These are phyloP conservation scores for Sesia apiformis DNA, from an alignment of 2,888 invertebrate genomes.

Conservation along the genomic window DNA sequence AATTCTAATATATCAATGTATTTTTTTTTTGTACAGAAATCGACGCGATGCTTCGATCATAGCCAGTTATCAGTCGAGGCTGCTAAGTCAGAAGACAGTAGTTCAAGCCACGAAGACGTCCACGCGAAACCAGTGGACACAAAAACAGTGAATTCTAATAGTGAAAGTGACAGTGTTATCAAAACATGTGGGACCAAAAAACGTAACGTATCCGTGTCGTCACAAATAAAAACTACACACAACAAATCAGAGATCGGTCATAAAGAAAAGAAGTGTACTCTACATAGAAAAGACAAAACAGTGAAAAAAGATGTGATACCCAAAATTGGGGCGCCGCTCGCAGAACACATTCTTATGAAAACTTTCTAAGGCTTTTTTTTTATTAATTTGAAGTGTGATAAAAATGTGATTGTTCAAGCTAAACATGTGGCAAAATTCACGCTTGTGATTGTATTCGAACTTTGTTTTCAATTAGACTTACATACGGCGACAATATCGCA, in stretches of 20 bases:
- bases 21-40: conserved; percentile 38
- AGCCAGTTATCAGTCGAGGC: conserved; percentile 40
- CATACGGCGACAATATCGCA: conserved; percentile 62
- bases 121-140: conserved; percentile 13
- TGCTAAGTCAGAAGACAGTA: conserved; percentile 12
- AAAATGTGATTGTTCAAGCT: conserved; percentile 12
- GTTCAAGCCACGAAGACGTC: conserved; percentile 10
- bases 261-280: conserved; percentile 51
- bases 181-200: conserved; percentile 52
- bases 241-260: conserved; percentile 62
- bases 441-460: conserved; percentile 8
- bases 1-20: not conserved
- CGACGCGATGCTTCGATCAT: conserved; percentile 60
- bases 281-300: conserved; percentile 48
- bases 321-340: conserved; percentile 40
- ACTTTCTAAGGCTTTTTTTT: conserved; percentile 33
- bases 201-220: conserved; percentile 46
- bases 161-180: conserved; percentile 23
- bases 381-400: not conserved
- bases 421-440: conserved; percentile 4
- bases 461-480: conserved; percentile 6
- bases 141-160: conserved; percentile 18
- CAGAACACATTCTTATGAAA: conserved; percentile 58
- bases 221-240: conserved; percentile 58
- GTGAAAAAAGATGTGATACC: conserved; percentile 42